Evolutionary conservation across 2,888 invertebrate genomes (phyloP).

Genomic region (Leptura quadrifasciata): DNA sequence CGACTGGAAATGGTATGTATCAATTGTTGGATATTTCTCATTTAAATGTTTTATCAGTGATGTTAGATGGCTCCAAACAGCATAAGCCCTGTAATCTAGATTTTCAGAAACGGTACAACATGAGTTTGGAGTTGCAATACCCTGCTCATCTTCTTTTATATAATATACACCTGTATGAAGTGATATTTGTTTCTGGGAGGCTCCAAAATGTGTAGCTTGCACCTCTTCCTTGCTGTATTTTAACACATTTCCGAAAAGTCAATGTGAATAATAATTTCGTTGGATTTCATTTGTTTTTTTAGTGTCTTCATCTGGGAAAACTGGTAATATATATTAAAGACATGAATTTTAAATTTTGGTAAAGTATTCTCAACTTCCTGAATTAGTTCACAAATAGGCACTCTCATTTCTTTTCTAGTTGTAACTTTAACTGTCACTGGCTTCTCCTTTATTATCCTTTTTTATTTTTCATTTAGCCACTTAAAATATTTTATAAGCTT

Average conservation of each 20-base stretch:
- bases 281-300: slow-evolving; percentile 3
- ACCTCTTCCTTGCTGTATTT: slow-evolving; percentile 12
- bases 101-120: slow-evolving; percentile 14
- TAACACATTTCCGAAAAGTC: slow-evolving; percentile 5
- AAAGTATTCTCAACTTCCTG: slow-evolving; percentile 17
- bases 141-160: not conserved
- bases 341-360: slow-evolving; percentile 7
- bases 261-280: slow-evolving; percentile 9
- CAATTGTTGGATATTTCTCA: not conserved
- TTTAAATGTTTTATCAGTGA: not conserved
- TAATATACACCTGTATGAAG: slow-evolving; percentile 19
- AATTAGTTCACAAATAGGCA: slow-evolving; percentile 16
- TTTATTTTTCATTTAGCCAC: not conserved
- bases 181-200: slow-evolving; percentile 7
- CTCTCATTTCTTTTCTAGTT: slow-evolving; percentile 2
- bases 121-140: not conserved
- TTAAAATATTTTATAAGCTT: slow-evolving; percentile 18
- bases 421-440: slow-evolving; percentile 3
- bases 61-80: not conserved
- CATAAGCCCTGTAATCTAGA: not conserved
- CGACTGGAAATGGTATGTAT: not conserved
- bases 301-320: slow-evolving; percentile 12
- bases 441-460: slow-evolving; percentile 16
- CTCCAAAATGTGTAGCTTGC: slow-evolving; percentile 17
- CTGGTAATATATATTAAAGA: slow-evolving; percentile 15